phyloP scores from a whole-genome alignment of 2,113 vertebrate species.

The Cisticola juncidis region DNA sequence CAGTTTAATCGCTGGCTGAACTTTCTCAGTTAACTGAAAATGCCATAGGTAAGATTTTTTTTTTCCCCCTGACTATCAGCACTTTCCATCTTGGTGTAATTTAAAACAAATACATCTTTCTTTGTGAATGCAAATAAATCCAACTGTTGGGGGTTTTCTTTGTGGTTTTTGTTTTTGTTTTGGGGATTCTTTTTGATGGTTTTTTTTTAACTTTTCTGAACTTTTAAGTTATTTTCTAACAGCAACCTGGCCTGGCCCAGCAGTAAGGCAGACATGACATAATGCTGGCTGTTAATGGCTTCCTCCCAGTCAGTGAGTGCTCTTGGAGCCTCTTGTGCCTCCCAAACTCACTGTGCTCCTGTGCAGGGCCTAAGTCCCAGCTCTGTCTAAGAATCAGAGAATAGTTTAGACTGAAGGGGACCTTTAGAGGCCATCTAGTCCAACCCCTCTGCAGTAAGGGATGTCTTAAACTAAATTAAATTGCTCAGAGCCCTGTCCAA shows the following conservation, averaged over 20 bases:
- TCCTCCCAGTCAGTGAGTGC: not conserved
- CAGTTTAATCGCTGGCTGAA: slow-evolving; percentile 53
- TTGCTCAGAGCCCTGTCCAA: not conserved
- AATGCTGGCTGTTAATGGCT: not conserved
- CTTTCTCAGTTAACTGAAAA: slow-evolving; percentile 41
- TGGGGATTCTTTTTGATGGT: not conserved
- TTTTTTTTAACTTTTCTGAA: not conserved
- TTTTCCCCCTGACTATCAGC: slow-evolving; percentile 31
- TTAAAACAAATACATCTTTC: slow-evolving; percentile 47
- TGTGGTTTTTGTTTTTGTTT: not conserved
- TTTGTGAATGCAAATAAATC: slow-evolving; percentile 13
- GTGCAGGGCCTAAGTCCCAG: not conserved
- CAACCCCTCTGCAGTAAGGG: not conserved
- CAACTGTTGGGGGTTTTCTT: slow-evolving; percentile 8
- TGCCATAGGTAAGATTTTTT: slow-evolving; percentile 59
- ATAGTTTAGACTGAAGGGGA: not conserved
- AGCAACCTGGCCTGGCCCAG: not conserved
- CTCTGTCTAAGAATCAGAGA: not conserved
- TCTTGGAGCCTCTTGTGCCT: not conserved
- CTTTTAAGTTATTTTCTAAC: not conserved
- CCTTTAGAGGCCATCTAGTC: no score
- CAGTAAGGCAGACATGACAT: not conserved
- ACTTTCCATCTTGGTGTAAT: slow-evolving; percentile 46
- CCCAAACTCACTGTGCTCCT: not conserved
- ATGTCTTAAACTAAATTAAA: not conserved